Evolutionary conservation across 2,113 vertebrate species (phyloP), one percentile per base, ranked within the genome.

Genomic region (Pardalotus punctatus): DNA sequence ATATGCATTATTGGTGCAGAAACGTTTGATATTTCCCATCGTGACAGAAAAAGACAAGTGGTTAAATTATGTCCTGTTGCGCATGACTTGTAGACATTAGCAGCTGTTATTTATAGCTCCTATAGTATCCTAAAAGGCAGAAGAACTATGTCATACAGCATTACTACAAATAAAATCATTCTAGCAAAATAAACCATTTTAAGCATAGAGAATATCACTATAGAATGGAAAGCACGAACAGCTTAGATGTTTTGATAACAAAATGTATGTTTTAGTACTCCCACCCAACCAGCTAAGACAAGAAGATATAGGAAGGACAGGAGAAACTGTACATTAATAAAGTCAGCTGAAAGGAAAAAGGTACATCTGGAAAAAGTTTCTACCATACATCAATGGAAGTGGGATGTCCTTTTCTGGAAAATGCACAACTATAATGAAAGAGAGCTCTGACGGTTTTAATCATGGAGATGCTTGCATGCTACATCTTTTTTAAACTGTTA

Each of bases 81-180:
- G 65, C 60, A 94, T 8, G 4, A 95, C 14, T 86, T 86, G 64
- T 77, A 96, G 92, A 81, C 82, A 96, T 90, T 88, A 94, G 45
- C 69, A 86, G 79, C 60, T 88, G 76, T 78, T 96, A 93, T 88
- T 96, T 95, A 96, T 88, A 96, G 86, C 45, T 62, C 40, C 69
- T 90, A 71, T 43, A 86, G 87, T 56, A 88, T 94, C 93, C 94
- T 88, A 86, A 92, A 93, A 86, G 82, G 65, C 93, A 80, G 58
- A 35, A 95, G 64, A 90, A 91, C 54, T 56, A 92, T 9, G 4
- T 88, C 85, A 92, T 25, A 57, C 36, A 88, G 65, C 6, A 25
- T 90, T 93, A 92, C 78, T 65, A 94, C 88, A 96, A 93, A 80
- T 84, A 90, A 90, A 96, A 83, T 77, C 51, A 93, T 84, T 88